Conservation (phyloP, 2,797 vertebrate species). For the Xerus rutilus region DNA sequence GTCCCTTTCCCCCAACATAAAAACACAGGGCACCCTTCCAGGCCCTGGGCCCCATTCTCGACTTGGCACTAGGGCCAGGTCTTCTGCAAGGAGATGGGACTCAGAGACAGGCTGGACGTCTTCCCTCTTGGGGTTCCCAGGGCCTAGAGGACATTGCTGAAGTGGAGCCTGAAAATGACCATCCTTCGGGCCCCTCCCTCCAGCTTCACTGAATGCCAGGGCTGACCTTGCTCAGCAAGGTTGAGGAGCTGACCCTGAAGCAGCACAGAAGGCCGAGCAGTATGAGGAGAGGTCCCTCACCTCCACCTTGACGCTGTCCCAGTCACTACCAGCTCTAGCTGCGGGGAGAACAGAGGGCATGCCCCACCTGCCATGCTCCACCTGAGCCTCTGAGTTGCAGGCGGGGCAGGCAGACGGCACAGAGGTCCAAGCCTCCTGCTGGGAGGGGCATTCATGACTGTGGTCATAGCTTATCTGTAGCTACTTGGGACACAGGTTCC, state of each 20-base stretch:
- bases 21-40: slow-evolving; percentile 51
- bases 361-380: background rate
- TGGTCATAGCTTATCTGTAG: background rate
- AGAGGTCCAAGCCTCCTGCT: background rate
- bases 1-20: slow-evolving; percentile 27
- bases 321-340: background rate
- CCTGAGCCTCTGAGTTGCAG: background rate
- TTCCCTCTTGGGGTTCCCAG: background rate
- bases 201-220: background rate
- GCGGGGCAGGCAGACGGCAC: background rate
- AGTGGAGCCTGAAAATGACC: background rate
- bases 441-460: background rate
- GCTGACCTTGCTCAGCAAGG: background rate
- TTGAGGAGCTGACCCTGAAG: background rate
- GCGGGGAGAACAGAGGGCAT: background rate
- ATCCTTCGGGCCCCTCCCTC: background rate
- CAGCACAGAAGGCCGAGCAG: background rate
- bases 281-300: background rate
- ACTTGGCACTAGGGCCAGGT: slow-evolving; percentile 22
- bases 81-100: background rate
- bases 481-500: background rate
- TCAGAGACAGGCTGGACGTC: background rate
- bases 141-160: background rate
- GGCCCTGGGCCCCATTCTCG: background rate
- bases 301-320: background rate